phyloP scores from a whole-genome alignment of 2,888 invertebrate species.

The Biston stratarius region DNA sequence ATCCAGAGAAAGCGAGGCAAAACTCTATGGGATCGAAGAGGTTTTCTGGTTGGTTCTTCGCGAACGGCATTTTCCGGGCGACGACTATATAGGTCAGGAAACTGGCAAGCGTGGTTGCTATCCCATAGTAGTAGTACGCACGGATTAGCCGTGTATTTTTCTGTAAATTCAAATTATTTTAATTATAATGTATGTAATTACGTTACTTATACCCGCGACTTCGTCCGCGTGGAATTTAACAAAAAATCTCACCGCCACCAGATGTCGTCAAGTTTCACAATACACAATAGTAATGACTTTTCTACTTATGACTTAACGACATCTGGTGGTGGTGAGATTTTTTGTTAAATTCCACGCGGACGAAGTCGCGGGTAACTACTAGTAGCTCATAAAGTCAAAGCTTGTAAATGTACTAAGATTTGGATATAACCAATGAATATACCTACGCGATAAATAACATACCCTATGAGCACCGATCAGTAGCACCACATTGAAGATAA shows the following conservation, averaged over 20 bases:
- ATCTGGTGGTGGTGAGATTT: too few species aligned
- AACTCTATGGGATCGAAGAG: slow-evolving; percentile 23
- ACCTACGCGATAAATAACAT: slow-evolving; percentile 4
- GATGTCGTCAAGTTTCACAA: too few species aligned
- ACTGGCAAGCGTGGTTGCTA: slow-evolving; percentile 49
- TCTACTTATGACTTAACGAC: too few species aligned
- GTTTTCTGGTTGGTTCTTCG: neutral
- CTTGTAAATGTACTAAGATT: too few species aligned
- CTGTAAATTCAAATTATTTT: slow-evolving; percentile 45
- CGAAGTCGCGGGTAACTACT: too few species aligned
- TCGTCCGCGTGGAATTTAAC: too few species aligned
- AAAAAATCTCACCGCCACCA: too few species aligned
- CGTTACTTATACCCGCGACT: too few species aligned
- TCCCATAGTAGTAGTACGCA: slow-evolving; percentile 59
- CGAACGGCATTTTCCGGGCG: neutral
- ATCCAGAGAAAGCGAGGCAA: slow-evolving; percentile 30
- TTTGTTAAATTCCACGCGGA: too few species aligned
- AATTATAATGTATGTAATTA: neutral
- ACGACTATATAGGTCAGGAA: slow-evolving; percentile 29
- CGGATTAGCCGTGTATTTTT: slow-evolving; percentile 50
- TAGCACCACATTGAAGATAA: slow-evolving; percentile 47
- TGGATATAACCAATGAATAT: too few species aligned
- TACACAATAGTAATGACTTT: too few species aligned
- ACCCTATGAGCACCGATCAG: slow-evolving; percentile 63
- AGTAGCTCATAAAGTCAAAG: too few species aligned